phyloP scores from a whole-genome alignment of 1,140 invertebrate species.

The Hypsibius dujardini region DNA sequence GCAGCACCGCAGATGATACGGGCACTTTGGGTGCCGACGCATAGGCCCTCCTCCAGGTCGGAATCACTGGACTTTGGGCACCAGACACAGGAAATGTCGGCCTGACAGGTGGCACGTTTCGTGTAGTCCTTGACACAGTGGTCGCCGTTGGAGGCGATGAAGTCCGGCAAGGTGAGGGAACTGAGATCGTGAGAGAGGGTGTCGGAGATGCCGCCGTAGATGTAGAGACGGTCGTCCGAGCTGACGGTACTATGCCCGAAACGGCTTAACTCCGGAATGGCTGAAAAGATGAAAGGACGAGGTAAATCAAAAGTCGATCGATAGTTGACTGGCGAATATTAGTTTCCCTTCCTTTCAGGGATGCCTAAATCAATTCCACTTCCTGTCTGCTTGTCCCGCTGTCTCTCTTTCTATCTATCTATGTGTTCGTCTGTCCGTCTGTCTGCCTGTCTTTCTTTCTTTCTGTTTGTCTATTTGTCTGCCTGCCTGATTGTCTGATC shows the following conservation, averaged over 20 bases:
- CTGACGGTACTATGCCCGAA: neutral
- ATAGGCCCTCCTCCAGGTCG: neutral
- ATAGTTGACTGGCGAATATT: too few species aligned
- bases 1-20: neutral
- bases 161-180: neutral
- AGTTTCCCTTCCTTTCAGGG: too few species aligned
- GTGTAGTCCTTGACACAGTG: slow-evolving; percentile 11
- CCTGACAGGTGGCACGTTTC: neutral
- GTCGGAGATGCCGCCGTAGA: neutral
- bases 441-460: too few species aligned
- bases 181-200: neutral
- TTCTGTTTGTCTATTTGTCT: too few species aligned
- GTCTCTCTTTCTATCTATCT: too few species aligned
- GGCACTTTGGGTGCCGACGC: neutral
- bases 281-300: neutral
- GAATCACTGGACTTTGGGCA: neutral
- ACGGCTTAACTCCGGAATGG: neutral
- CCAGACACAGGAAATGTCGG: slow-evolving; percentile 5
- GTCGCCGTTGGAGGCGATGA: neutral
- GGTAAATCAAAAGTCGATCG: too few species aligned
- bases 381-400: too few species aligned
- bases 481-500: too few species aligned
- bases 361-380: too few species aligned
- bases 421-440: too few species aligned
- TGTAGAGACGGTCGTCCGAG: neutral